Conservation (phyloP, 2,888 invertebrate genomes). For the Phania funesta region DNA sequence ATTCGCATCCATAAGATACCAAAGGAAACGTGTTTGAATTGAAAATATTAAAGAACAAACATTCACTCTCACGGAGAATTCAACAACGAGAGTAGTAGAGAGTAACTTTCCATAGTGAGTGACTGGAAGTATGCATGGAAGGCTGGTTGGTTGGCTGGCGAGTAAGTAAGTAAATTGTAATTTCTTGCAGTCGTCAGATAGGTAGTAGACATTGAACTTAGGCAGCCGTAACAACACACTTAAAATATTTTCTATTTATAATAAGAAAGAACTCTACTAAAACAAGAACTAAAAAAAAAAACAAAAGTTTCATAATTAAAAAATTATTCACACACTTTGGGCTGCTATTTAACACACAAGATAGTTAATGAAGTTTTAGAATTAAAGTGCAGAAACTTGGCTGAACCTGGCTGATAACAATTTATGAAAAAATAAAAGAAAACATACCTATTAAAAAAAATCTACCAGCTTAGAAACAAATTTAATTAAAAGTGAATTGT, state of each 20-base stretch:
- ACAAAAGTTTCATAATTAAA: constrained; percentile 31
- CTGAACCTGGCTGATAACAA: constrained; percentile 67
- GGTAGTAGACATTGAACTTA: constrained; percentile 69
- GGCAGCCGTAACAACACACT: constrained; percentile 60
- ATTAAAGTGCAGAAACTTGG: constrained; percentile 26
- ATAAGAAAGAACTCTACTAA: constrained; percentile 40
- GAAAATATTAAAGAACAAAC: constrained; percentile 37
- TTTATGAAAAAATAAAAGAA: constrained; percentile 9
- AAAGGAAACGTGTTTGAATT: constrained; percentile 34
- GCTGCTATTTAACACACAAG: not conserved
- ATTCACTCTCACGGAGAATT: not conserved
- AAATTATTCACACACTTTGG: constrained; percentile 14
- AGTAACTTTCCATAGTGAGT: constrained; percentile 28
- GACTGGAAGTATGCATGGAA: constrained; percentile 33
- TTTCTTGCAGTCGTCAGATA: constrained; percentile 66
- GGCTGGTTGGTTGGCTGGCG: constrained; percentile 14
- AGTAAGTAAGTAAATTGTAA: constrained; percentile 56
- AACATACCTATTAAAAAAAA: not conserved
- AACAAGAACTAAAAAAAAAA: constrained; percentile 29
- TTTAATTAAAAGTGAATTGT: too few relatives aligned
- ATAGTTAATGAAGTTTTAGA: not conserved
- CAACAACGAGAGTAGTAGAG: constrained; percentile 12
- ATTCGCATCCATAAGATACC: constrained; percentile 42
- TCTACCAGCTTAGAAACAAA: not conserved
- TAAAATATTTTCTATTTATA: constrained; percentile 48